Evolutionary conservation across 2,888 invertebrate species (phyloP).

Genomic region (Torymus texanus): DNA sequence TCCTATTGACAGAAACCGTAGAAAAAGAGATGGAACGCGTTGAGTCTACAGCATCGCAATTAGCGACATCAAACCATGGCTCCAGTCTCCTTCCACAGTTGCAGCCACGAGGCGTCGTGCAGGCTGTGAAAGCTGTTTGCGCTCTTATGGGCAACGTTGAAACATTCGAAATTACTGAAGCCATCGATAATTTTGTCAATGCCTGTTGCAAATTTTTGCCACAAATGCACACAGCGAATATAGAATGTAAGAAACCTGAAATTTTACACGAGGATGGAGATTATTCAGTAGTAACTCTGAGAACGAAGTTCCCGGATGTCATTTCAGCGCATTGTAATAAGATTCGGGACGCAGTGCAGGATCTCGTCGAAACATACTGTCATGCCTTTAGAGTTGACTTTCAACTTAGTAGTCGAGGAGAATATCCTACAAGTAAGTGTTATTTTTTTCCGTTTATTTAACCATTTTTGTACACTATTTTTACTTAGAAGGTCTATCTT

Average conservation of each 20-base stretch:
- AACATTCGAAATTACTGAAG: constrained; percentile 89
- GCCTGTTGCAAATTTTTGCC: constrained; percentile 78
- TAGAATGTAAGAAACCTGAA: constrained; percentile 78
- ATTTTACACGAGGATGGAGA: constrained; percentile 82
- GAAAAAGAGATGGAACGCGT: constrained; percentile 89
- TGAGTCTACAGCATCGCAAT: constrained; percentile 79
- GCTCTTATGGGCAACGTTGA: constrained; percentile 92
- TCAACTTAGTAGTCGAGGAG: constrained; percentile 80
- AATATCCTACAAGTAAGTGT: constrained; percentile 75
- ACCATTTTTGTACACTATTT: neutral
- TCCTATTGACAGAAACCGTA: constrained; percentile 80
- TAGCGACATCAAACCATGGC: constrained; percentile 70
- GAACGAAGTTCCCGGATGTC: constrained; percentile 77
- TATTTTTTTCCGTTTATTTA: neutral
- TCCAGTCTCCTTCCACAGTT: constrained; percentile 74
- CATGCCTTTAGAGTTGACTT: constrained; percentile 91
- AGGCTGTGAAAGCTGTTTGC: constrained; percentile 95
- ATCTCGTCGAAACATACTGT: constrained; percentile 90
- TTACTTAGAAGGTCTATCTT: no score
- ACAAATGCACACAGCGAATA: constrained; percentile 70
- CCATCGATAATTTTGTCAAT: constrained; percentile 81
- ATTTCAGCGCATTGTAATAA: constrained; percentile 83
- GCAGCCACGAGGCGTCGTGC: constrained; percentile 85
- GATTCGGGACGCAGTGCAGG: constrained; percentile 87
- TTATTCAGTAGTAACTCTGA: constrained; percentile 82